Evolutionary conservation across 2,888 invertebrate species (phyloP).

Genomic region (Girardia tigrina): DNA sequence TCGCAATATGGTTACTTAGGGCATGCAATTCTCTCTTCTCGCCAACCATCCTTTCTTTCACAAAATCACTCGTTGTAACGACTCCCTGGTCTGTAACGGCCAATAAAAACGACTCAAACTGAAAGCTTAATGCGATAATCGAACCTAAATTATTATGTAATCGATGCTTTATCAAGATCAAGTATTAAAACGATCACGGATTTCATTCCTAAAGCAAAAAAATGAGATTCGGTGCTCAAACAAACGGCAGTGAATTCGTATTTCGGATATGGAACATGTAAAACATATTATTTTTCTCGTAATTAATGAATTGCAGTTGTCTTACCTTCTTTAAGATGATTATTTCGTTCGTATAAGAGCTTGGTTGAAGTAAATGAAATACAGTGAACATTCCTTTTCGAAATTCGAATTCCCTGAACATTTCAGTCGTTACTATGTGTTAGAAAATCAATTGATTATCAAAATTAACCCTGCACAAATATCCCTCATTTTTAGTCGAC

Average conservation of each 20-base stretch:
- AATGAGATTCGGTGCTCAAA: too few relatives aligned
- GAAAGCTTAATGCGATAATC: background rate
- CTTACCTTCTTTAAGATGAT: background rate
- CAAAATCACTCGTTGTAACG: slow-evolving; percentile 79
- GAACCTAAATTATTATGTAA: background rate
- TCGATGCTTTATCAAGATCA: too few relatives aligned
- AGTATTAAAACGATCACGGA: too few relatives aligned
- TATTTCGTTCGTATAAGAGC: background rate
- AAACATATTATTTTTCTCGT: background rate
- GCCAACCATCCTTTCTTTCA: slow-evolving; percentile 58
- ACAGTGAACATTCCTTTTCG: background rate
- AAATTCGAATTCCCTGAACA: background rate
- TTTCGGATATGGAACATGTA: background rate
- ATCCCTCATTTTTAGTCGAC: background rate
- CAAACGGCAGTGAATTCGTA: too few relatives aligned
- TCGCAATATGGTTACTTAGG: slow-evolving; percentile 63
- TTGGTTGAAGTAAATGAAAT: background rate
- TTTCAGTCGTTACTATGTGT: background rate
- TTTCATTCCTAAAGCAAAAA: too few relatives aligned
- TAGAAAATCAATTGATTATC: background rate
- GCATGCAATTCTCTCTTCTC: slow-evolving; percentile 64
- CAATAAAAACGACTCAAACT: background rate
- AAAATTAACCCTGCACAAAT: background rate
- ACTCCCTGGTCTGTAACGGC: slow-evolving; percentile 57
- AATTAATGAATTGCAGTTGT: background rate